phyloP scores from a whole-genome alignment of 2,888 invertebrate species.

The Acleris literana region DNA sequence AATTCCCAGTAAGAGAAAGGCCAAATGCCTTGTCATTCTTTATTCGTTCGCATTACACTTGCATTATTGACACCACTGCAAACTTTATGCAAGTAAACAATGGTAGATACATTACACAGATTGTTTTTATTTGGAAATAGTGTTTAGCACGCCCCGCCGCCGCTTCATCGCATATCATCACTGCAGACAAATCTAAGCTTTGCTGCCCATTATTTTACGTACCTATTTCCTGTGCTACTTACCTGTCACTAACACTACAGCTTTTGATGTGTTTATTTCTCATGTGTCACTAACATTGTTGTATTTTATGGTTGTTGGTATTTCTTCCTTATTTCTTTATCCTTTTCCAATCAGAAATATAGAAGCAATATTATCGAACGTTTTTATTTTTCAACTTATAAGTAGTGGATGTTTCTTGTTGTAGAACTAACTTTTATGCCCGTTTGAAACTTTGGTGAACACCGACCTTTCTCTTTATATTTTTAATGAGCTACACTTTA shows the following conservation, averaged over 20 bases:
- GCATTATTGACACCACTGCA: no score
- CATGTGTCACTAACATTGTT: slow-evolving; percentile 13
- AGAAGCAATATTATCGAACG: not conserved
- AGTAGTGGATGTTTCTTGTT: not conserved
- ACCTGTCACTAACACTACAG: slow-evolving; percentile 35
- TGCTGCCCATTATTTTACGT: slow-evolving; percentile 11
- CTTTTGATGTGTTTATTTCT: slow-evolving; percentile 29
- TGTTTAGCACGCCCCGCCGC: slow-evolving; percentile 63
- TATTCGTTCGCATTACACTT: no score
- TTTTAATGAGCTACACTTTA: no score
- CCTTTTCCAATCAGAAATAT: not conserved
- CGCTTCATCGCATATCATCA: slow-evolving; percentile 57
- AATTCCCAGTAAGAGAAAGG: no score
- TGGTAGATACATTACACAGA: no score
- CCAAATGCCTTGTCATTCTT: no score
- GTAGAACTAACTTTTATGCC: not conserved
- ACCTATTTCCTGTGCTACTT: slow-evolving; percentile 30
- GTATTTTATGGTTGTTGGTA: slow-evolving; percentile 7
- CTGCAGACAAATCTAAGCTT: slow-evolving; percentile 42
- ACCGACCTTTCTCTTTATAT: no score
- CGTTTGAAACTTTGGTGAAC: no score
- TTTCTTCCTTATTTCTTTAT: slow-evolving; percentile 35
- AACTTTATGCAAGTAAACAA: no score
- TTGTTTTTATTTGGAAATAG: not conserved
- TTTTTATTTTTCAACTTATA: not conserved